phyloP scores from a whole-genome alignment of 2,113 vertebrate species.

The Danionella cerebrum region DNA sequence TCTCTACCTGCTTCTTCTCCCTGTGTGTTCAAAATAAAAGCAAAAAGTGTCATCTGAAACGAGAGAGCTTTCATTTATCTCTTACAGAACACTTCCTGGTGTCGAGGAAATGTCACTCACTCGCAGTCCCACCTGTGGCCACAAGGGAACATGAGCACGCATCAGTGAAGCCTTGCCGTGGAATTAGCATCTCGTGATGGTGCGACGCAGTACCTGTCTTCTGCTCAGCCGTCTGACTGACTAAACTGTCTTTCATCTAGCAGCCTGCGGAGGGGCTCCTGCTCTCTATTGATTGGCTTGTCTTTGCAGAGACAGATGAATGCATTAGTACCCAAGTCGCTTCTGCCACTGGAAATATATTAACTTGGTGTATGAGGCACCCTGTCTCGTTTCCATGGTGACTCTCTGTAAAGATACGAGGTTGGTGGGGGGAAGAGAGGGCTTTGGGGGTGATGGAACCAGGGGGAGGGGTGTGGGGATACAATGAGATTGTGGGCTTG shows the following conservation, averaged over 20 bases:
- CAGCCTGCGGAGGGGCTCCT: conserved; percentile 52
- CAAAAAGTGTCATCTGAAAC: too few species aligned
- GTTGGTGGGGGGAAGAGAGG: conserved; percentile 37
- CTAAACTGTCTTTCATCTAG: conserved; percentile 33
- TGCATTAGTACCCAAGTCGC: conserved; percentile 71
- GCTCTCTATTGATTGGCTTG: conserved; percentile 68
- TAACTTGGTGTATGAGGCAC: conserved; percentile 72
- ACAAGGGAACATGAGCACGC: too few species aligned
- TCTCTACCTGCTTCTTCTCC: too few species aligned
- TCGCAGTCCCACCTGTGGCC: too few species aligned
- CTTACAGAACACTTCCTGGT: too few species aligned
- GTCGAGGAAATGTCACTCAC: too few species aligned
- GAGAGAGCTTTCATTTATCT: too few species aligned
- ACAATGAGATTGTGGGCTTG: conserved; percentile 58
- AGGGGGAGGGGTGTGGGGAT: conserved; percentile 52
- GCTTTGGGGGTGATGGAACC: conserved; percentile 42
- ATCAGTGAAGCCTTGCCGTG: neutral
- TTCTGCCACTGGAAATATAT: conserved; percentile 71
- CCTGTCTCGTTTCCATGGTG: conserved; percentile 74
- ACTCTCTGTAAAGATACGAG: conserved; percentile 53
- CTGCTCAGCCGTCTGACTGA: conserved; percentile 12
- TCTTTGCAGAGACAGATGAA: conserved; percentile 70
- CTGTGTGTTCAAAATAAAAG: too few species aligned
- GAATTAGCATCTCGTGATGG: neutral
- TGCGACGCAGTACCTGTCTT: conserved; percentile 3